Base-by-base conservation (phyloP, 2,888 invertebrate genomes). In the Lypha dubia region DNA sequence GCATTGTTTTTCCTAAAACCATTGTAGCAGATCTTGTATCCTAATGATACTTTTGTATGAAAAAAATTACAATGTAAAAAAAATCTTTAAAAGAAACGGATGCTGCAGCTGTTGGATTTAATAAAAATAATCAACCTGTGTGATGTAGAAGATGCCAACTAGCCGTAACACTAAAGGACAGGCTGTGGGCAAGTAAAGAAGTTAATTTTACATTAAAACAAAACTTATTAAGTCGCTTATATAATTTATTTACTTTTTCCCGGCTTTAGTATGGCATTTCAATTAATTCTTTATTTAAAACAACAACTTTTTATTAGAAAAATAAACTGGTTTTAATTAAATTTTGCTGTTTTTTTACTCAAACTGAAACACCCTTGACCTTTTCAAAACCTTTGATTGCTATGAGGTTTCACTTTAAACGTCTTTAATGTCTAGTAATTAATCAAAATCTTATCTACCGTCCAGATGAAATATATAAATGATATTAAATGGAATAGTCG, bases 291-390 rank as follows among this genome's bases (percentile, higher is more conserved):
- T n/a, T 9, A 38, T 24, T 22, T 71, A 35, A 46, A 60, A 46
- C 8, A 49, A 32, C 24, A 56, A 35, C n/a, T 41, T 58, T 38
- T 28, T 28, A 28, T 28, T 28, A 28, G 28, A 28, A 44, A 44
- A 46, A 1, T n/a, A 79, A 73, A 79, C 71, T 20, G 17, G 82
- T 51, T 81, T 67, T 32, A 8, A 35, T 44, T 41, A 22, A 49
- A 20, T 46, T 75, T 68, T 24, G 35, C 28, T 28, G 8, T 15
- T 22, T 76, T 65, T 70, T n/a, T 49, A 32, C 41, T 35, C 11
- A 49, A 60, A 58, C n/a, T 8, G 22, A 74, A 62, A 35, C 56
- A 76, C 68, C 68, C 76, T 81, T 80, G 80, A 63, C 84, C 84
- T 73, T 77, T 4, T 56, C 35, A 51, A 28, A 68, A 56, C 15